Evolutionary conservation across 2,888 invertebrate genomes (phyloP), one percentile per base, ranked within the genome.

Genomic region (Sphaerophoria taeniata): DNA sequence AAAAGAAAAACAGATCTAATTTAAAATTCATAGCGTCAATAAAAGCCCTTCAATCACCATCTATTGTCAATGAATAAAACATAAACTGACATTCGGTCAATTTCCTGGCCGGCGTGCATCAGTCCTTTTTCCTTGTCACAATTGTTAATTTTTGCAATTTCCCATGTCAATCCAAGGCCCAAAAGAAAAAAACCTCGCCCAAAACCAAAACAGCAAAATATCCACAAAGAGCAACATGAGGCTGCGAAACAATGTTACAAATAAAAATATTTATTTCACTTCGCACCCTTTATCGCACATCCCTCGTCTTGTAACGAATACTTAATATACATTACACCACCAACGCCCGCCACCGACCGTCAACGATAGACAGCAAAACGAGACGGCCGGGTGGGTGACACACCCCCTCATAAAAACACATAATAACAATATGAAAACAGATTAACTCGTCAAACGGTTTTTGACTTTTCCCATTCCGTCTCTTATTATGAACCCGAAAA

Each of bases 391-490:
- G 24, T 24, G 60, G 12, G 36, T 39, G 51, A 63, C 73, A 67
- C 75, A 72, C 81, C 77, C 75, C 75, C 53, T 82, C 69, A 79
- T 82, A 79, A 82, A 51, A 24, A 24, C 24, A 82, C 69, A 78
- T 69, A 73, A 84, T 87, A 80, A 83, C 87, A 87, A 77, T 87
- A 84, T 85, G 81, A 87, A 82, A 87, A 88, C 87, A 88, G 87
- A 88, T 88, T 88, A 88, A 87, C 87, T 87, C 87, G 87, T 88
- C 87, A 88, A 88, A 87, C 87, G 87, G 75, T 87, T 81, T 87
- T 84, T 87, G 87, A 87, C 85, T 87, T 87, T 84, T 72, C 77
- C 63, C 76, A 69, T 71, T 71, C 79, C 34, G 24, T 12, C n/a
- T 16, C 16, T 9, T n/a, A 31, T 2, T 58, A 36, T 47, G 76